A percentile compares a stretch with the other conserved stretches of the same genome.
phyloP scores from a whole-genome alignment of 1,140 invertebrate species.

The Pseudomyrmex pallidus region DNA sequence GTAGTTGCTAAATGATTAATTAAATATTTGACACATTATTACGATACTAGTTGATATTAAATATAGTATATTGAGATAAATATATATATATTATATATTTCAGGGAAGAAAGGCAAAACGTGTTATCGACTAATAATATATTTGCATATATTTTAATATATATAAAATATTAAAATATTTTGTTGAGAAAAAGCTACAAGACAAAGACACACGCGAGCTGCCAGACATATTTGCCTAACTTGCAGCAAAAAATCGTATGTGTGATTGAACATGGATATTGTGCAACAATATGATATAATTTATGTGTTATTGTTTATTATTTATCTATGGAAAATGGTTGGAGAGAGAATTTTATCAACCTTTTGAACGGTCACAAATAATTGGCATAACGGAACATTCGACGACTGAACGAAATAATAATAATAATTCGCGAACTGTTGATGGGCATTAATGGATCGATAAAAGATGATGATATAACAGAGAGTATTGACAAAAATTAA shows the following conservation, averaged over 20 bases:
- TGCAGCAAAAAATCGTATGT: not conserved
- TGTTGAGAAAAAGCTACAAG: constrained; percentile 18
- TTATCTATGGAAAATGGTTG: not conserved
- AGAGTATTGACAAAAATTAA: too few relatives aligned
- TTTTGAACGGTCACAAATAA: not conserved
- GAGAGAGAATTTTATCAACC: not conserved
- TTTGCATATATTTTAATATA: constrained; percentile 50
- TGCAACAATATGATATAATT: not conserved
- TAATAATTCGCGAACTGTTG: too few relatives aligned
- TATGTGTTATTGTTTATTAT: constrained; percentile 15
- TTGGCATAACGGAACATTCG: not conserved
- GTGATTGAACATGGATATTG: not conserved
- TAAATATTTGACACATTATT: constrained; percentile 15
- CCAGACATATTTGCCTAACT: constrained; percentile 16
- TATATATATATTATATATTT: constrained; percentile 51
- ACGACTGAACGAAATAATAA: not conserved
- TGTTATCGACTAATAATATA: constrained; percentile 30
- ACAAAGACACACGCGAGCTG: constrained; percentile 15
- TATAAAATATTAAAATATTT: constrained; percentile 33
- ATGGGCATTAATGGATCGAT: not conserved
- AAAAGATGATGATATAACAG: not conserved
- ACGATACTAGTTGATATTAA: constrained; percentile 48
- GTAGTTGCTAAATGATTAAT: constrained; percentile 31
- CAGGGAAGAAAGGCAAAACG: not conserved
- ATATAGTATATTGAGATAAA: constrained; percentile 61